Evolutionary conservation across 2,888 invertebrate genomes (phyloP).

Genomic region (Himalopsyche anomala): DNA sequence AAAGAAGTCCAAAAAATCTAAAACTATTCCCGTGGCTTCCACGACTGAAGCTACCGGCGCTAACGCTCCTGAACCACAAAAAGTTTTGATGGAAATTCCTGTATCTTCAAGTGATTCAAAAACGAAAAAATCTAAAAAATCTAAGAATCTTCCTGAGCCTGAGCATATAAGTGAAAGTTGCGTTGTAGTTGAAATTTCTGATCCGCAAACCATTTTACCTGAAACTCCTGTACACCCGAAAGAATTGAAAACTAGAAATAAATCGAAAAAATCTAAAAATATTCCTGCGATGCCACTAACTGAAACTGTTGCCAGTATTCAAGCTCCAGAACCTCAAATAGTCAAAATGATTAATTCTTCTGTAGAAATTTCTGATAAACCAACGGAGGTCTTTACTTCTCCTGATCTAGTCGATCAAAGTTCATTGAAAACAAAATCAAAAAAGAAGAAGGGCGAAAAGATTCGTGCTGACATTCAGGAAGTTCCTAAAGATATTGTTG

Average conservation of each 20-base stretch:
- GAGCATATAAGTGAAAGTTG: background rate
- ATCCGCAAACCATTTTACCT: background rate
- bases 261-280: background rate
- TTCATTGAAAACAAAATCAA: background rate
- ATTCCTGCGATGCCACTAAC: background rate
- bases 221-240: background rate
- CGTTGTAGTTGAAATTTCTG: background rate
- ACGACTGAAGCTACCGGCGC: background rate
- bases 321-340: background rate
- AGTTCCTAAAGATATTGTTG: background rate
- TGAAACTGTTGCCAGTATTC: background rate
- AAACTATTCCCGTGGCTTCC: background rate
- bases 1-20: slow-evolving; percentile 5
- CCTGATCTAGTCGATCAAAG: background rate
- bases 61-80: background rate
- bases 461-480: background rate
- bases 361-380: background rate
- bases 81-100: background rate
- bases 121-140: too few relatives aligned
- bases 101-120: background rate
- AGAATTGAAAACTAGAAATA: background rate
- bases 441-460: background rate
- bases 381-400: background rate
- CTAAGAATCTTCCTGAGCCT: background rate
- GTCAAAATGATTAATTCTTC: background rate